Evolutionary conservation across 53 echinoderm and acorn worm genomes (phyloP), one percentile per base, ranked within the genome.

Genomic region (Paracentrotus lividus): DNA sequence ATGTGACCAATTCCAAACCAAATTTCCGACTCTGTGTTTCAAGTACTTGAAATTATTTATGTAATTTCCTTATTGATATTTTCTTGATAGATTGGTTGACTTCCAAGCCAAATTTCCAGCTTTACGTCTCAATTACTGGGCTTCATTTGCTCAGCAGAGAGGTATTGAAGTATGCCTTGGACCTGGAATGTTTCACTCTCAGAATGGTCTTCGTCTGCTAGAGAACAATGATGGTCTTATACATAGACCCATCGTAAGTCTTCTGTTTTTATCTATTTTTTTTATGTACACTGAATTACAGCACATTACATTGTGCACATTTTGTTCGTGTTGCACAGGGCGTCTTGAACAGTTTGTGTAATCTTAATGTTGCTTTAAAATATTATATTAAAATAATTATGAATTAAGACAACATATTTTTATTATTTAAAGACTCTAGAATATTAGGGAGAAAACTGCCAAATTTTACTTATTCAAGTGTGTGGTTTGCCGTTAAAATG

Each of bases 141-240:
- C 99, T 2, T 99, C 99, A 0, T 96, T 97, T 67, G 97, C 97
- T 58, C 93, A 96, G 72, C 96, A 97, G 89, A 88, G 95, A 43
- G 99, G 99, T 18, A 96, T 99, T 47, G 99, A 99, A 87, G 90
- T 99, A 61, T 96, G 94, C 49, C 94, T 99, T 2, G 99, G 97
- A 29, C 95, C 95, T 10, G 96, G 97, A 23, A 96, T 52, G 10
- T 95, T 97, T 84, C 96, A 93, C 66, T 95, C 95, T 6, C 96
- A 94, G 75, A 96, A 96, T 72, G 95, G 93, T 42, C 51, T 97
- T 40, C 92, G 93, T 42, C 93, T 99, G 29, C 91, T 88, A 7
- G 93, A 94, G 15, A 85, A 96, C 42, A 66, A 57, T 24, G 99
- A 99, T 92, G 96, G 96, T 75, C 96, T 97, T 52, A 84, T 94